Base-by-base conservation (phyloP, 2,113 vertebrate genomes). In the Martes martes region DNA sequence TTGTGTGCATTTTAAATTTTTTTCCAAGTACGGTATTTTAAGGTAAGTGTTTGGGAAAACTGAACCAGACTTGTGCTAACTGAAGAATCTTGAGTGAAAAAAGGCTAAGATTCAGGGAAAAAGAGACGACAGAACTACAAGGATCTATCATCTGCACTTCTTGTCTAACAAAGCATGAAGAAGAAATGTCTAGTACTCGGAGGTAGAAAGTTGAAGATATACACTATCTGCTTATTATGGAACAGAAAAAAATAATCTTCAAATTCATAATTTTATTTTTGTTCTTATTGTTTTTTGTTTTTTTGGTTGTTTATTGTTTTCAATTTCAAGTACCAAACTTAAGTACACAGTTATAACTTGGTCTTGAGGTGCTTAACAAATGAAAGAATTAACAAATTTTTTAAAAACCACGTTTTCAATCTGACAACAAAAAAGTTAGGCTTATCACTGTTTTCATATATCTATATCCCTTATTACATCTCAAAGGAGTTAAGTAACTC, bases 401-500 rank as follows among this genome's bases (percentile, higher is more conserved):
- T 61, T 16, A 45, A n/a, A 67, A 74, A 82, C 83, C 24, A 33
- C 10, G 4, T 59, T 23, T 96, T 82, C n/a, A 94, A 55, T 71
- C 71, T 63, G 7, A 86, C 23, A 52, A 82, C 11, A 74, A 57
- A 67, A 73, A 92, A 47, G 1, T 83, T 28, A 92, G 4, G 36
- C 11, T 94, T 59, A 84, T 31, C 42, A 78, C 7, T 89, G 33
- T 52, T 89, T 92, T 89, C 65, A 52, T 39, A 13, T 52, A 42
- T 59, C 24, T 6, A 14, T n/a, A 74, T 24, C 10, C 80, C 81
- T 86, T 63, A 63, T 55, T 80, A 59, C 4, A 55, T 95, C 73
- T 81, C 18, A 79, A 76, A 57, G 81, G 31, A 81, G 14, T 78
- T 94, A 79, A 84, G 67, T 88, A 94, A 93, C 87, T 65, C 96